These are phyloP conservation scores for Cinclus cinclus DNA, from an alignment of 2,113 vertebrate genomes.

Conservation along the genomic window DNA sequence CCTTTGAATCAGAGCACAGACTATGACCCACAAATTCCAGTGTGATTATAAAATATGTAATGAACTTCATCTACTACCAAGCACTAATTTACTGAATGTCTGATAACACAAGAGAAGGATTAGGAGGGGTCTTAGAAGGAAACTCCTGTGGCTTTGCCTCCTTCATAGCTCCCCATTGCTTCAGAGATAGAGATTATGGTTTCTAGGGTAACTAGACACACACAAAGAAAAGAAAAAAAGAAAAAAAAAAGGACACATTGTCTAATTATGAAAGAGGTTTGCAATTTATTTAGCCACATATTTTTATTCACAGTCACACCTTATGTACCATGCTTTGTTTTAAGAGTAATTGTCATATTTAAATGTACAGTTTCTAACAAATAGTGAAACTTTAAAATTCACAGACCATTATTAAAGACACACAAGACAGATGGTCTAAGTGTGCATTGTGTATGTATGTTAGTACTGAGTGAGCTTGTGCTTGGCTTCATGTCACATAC, in stretches of 20 bases:
- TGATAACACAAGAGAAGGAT: constrained; percentile 57
- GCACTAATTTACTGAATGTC: constrained; percentile 48
- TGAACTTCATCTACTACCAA: not conserved
- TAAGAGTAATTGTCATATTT: constrained; percentile 28
- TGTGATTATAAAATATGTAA: constrained; percentile 7
- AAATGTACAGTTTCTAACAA: constrained; percentile 36
- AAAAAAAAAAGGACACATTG: constrained; percentile 61
- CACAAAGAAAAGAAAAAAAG: constrained; percentile 19
- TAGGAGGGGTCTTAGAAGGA: constrained; percentile 35
- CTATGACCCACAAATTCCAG: not conserved
- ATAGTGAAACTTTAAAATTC: constrained; percentile 49
- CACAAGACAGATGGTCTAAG: constrained; percentile 61
- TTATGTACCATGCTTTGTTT: not conserved
- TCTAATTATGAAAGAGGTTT: constrained; percentile 68
- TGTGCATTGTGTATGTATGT: not conserved
- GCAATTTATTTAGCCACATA: constrained; percentile 47
- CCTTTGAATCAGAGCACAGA: not conserved
- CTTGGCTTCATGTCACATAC: not conserved
- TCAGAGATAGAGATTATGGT: constrained; percentile 84
- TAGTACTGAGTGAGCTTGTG: constrained; percentile 22
- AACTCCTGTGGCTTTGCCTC: constrained; percentile 65
- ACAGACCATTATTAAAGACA: constrained; percentile 53
- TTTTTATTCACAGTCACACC: constrained; percentile 47
- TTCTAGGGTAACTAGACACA: constrained; percentile 83
- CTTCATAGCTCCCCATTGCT: constrained; percentile 56